Percentiles rank a stretch among this genome's conserved stretches.
Evolutionary conservation across 2,113 vertebrate genomes (phyloP).

Genomic region (Syngnathus scovelli): DNA sequence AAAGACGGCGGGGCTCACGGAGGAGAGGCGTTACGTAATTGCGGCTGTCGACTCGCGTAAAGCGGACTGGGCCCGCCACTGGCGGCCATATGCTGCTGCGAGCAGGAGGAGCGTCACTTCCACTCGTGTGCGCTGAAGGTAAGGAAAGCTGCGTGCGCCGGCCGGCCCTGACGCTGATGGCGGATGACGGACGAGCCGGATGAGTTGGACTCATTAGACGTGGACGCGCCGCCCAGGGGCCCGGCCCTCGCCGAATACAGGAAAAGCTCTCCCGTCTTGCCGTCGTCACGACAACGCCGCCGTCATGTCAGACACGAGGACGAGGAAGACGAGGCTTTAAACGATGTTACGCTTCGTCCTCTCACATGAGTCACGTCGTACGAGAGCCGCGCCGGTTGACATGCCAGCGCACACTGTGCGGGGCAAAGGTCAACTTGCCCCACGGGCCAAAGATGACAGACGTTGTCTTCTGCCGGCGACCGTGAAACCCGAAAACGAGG

Average conservation of each 20-base stretch:
- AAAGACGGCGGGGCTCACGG: slow-evolving; percentile 2
- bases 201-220: slow-evolving; percentile 38
- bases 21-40: slow-evolving; percentile 46
- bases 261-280: slow-evolving; percentile 1
- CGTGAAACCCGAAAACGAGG: not conserved
- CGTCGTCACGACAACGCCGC: slow-evolving; percentile 7
- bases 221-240: slow-evolving; percentile 21
- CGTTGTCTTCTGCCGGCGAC: not conserved
- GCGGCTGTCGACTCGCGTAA: slow-evolving; percentile 38
- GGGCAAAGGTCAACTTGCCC: not conserved
- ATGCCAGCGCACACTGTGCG: not conserved
- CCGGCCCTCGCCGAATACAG: slow-evolving; percentile 9
- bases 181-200: slow-evolving; percentile 40
- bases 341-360: slow-evolving; percentile 2
- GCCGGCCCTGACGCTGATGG: slow-evolving; percentile 24
- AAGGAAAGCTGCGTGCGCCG: not conserved
- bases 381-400: not conserved
- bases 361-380: slow-evolving; percentile 3
- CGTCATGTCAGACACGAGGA: slow-evolving; percentile 6
- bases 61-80: slow-evolving; percentile 31
- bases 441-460: not conserved
- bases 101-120: slow-evolving; percentile 23
- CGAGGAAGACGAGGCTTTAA: not conserved
- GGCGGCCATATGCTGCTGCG: slow-evolving; percentile 53
- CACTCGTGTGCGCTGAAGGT: slow-evolving; percentile 1